A percentile compares a stretch with the other conserved stretches of the same genome.
These are phyloP conservation scores for Cantharis flavilabris DNA, from an alignment of 2,888 invertebrate species.

Conservation along the genomic window DNA sequence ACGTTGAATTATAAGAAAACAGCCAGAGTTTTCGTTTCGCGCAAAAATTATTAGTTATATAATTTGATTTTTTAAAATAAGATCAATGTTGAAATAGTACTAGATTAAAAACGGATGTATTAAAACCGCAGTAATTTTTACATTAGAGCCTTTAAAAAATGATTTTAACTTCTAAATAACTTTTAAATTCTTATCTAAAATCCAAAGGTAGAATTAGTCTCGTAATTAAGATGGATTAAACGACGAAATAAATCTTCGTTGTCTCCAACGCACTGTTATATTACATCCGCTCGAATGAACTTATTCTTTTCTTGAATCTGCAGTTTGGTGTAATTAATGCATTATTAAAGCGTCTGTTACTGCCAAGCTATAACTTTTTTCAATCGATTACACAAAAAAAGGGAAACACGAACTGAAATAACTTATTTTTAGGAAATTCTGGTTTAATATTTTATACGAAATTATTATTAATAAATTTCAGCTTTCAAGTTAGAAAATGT, in stretches of 20 bases:
- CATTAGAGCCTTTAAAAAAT: background rate
- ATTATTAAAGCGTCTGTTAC: slow-evolving; percentile 38
- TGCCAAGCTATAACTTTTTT: slow-evolving; percentile 39
- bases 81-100: background rate
- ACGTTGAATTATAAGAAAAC: background rate
- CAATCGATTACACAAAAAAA: slow-evolving; percentile 7
- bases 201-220: slow-evolving; percentile 42
- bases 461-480: background rate
- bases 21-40: background rate
- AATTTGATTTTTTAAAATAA: background rate
- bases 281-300: slow-evolving; percentile 42
- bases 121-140: background rate
- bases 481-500: background rate
- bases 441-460: background rate
- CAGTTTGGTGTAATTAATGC: slow-evolving; percentile 49
- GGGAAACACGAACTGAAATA: background rate
- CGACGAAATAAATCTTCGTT: slow-evolving; percentile 43
- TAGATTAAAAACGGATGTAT: background rate
- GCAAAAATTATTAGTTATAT: background rate
- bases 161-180: background rate
- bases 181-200: slow-evolving; percentile 13
- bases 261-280: slow-evolving; percentile 41
- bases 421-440: background rate
- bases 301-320: slow-evolving; percentile 41
- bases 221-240: slow-evolving; percentile 48